Evolutionary conservation across 2,888 invertebrate genomes (phyloP).

Genomic region (Tubiluchus corallicola): DNA sequence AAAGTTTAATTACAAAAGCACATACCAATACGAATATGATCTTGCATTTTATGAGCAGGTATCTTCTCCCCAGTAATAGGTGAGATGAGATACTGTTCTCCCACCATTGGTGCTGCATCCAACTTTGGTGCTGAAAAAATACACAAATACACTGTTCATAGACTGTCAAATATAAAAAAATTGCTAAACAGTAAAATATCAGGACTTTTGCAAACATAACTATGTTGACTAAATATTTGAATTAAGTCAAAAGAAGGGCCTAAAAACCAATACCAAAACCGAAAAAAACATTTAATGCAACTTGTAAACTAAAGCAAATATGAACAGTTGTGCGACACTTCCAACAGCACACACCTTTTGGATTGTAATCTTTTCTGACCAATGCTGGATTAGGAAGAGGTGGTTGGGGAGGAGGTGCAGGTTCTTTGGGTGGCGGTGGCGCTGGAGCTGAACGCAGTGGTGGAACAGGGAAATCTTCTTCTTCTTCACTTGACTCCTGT

Average conservation of each 20-base stretch:
- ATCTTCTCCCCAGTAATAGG: constrained; percentile 96
- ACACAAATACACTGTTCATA: constrained; percentile 9
- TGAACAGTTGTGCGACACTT: constrained; percentile 17
- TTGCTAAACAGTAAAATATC: constrained; percentile 17
- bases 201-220: too few relatives aligned
- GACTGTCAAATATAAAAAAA: constrained; percentile 32
- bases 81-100: constrained; percentile 87
- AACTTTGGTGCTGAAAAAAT: constrained; percentile 14
- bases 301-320: constrained; percentile 8
- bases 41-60: constrained; percentile 87
- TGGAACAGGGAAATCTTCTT: constrained; percentile 37
- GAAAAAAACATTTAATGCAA: too few relatives aligned
- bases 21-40: constrained; percentile 95
- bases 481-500: constrained; percentile 55
- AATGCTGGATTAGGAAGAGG: constrained; percentile 79
- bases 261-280: too few relatives aligned
- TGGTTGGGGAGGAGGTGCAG: constrained; percentile 49
- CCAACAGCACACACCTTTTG: constrained; percentile 47
- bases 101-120: constrained; percentile 36
- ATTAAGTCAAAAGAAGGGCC: too few relatives aligned
- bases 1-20: too few relatives aligned
- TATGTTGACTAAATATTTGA: too few relatives aligned
- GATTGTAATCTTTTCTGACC: constrained; percentile 89
- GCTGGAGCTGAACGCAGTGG: constrained; percentile 30
- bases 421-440: constrained; percentile 31